Evolutionary conservation across 2,888 invertebrate genomes (phyloP), one percentile per base, ranked within the genome.

Genomic region (Macrostomum cliftonense): DNA sequence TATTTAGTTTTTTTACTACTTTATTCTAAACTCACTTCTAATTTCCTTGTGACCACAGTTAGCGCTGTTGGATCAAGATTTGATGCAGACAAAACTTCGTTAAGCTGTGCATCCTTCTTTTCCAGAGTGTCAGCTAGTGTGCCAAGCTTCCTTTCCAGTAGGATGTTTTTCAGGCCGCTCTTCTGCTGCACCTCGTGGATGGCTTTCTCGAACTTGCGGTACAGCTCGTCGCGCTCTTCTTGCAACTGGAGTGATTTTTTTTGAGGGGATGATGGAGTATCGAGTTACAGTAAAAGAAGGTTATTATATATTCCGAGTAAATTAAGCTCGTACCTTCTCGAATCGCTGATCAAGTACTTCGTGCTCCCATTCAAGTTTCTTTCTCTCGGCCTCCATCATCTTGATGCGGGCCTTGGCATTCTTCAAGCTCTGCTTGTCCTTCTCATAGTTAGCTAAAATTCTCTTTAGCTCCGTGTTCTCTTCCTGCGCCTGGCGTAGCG

Each of bases 131-230:
- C 76, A 46, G 76, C 75, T 50, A 82, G 63, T n/a, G 77, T 75
- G 40, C 74, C 70, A 20, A 83, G 71, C 64, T 81, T 79, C 61
- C 79, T 78, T 63, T 88, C 85, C 45, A 89, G 68, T 5, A 88
- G 69, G 0, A 83, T 78, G 55, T 82, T 83, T 67, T 83, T 84
- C 59, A 83, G 68, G 5, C 83, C 80, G 0, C 82, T 79, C 64
- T 82, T 83, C 66, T 86, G 84, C 64, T 88, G 87, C 2, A 87
- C 77, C 62, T 88, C 87, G 40, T 84, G 73, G 44, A 89, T 79
- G 0, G 85, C 83, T 53, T 79, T 77, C 12, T 83, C 78, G 67
- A 89, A 87, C 63, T 80, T 77, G 2, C 75, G 68, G 62, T 83
- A 82, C 19, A 88, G 68, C 47, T 82, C 80, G 59, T 86, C 80